Evolutionary conservation across 92 coral and sea anemone genomes (phyloP).

Genomic region (Muricea muricata): DNA sequence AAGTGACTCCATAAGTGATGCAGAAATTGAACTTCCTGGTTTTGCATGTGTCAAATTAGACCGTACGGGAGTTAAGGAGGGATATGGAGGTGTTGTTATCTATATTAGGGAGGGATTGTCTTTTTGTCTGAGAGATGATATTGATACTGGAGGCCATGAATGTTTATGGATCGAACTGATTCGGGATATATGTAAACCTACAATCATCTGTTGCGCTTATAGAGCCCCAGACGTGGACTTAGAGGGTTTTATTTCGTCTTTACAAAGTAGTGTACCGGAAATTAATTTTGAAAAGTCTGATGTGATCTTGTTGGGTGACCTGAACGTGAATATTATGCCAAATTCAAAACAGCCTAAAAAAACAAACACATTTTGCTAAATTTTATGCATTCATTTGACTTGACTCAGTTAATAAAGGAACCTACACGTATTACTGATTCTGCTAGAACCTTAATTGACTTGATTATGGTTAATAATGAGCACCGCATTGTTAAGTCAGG

Average conservation of each 20-base stretch:
- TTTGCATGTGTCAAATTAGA: slow-evolving; percentile 38
- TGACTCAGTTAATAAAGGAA: slow-evolving; percentile 37
- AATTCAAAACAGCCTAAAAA: slow-evolving; percentile 21
- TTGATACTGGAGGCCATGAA: slow-evolving; percentile 47
- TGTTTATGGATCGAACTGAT: slow-evolving; percentile 56
- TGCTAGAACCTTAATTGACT: slow-evolving; percentile 28
- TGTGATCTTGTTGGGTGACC: slow-evolving; percentile 55
- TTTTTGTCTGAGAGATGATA: slow-evolving; percentile 47
- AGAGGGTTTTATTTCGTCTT: slow-evolving; percentile 47
- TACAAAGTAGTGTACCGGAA: slow-evolving; percentile 28
- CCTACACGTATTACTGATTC: slow-evolving; percentile 29
- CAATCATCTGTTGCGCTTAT: slow-evolving; percentile 54
- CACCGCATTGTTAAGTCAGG: slow-evolving; percentile 46
- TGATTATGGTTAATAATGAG: slow-evolving; percentile 41
- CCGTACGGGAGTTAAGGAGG: background rate
- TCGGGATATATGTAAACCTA: slow-evolving; percentile 54
- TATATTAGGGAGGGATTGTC: slow-evolving; percentile 47
- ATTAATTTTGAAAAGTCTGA: slow-evolving; percentile 48
- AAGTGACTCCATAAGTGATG: background rate
- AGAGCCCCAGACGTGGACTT: slow-evolving; percentile 53
- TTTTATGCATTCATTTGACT: slow-evolving; percentile 44
- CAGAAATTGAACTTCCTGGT: slow-evolving; percentile 1
- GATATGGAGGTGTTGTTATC: slow-evolving; percentile 55
- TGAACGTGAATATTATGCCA: slow-evolving; percentile 45
- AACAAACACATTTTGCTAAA: slow-evolving; percentile 51